Evolutionary conservation across 1,140 invertebrate species (phyloP), one percentile per base, ranked within the genome.

Genomic region (Mycetomoellerius zeteki): DNA sequence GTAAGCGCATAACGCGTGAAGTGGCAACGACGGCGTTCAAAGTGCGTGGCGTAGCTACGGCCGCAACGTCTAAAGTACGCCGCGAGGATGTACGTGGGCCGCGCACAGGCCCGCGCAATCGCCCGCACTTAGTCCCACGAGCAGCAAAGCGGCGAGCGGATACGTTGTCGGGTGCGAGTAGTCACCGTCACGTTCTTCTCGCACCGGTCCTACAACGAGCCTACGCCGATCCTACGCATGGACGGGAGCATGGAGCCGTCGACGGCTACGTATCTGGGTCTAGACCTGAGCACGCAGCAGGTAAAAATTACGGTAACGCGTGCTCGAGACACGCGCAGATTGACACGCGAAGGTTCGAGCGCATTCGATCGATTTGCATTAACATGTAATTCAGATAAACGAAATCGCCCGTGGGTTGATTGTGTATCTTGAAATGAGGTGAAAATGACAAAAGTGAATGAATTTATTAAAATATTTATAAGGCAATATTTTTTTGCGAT

Each of bases 261-360:
- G 80, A 89, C 89, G 77, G 88, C 91, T 30, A 94, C 96, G 90
- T 97, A 97, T 95, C 95, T 98, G 86, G 97, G 97, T 77, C 96
- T 98, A 78, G 97, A 98, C 95, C 96, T 98, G 92, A 98, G 97
- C 93, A 98, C 97, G 27, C 97, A 98, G 94, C 97, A 97, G 96
- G 97, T 98, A 96, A 95, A 86, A 19, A 47, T 3, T 6, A 12
- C 58, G 73, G 58, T 24, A 21, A 56, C n/a, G n/a, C n/a, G 7
- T 14, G 14, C 47, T 50, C 47, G 47, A 4, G 47, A 50, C 10
- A 50, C 47, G 14, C 47, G 47, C 2, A 14, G 14, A 50, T 50
- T 50, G 47, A 50, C 14, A 50, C 47, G 47, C 47, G 47, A 16
- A 50, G 10, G 10, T 43, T 43, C 37, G 10, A 43, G 37, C 10